A percentile compares a stretch with the other conserved stretches of the same genome.
Conservation (phyloP, 2,113 vertebrate species). For the Mus pahari region DNA sequence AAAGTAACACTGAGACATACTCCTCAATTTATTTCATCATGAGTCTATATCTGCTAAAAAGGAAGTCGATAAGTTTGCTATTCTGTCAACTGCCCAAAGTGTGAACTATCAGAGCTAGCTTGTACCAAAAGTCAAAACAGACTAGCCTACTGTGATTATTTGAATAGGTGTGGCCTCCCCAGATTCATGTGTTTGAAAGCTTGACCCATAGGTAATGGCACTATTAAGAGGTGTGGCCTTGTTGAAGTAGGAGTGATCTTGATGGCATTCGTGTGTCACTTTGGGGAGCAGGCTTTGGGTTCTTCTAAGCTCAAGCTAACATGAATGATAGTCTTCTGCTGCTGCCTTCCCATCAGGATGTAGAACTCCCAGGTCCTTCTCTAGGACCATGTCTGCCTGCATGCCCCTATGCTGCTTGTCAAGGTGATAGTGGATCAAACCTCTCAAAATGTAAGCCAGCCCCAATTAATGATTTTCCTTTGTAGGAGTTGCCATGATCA, state of each 20-base stretch:
- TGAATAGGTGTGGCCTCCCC: not conserved
- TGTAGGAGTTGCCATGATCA: not conserved
- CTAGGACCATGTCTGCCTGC: not conserved
- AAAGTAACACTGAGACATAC: not conserved
- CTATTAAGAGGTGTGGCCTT: not conserved
- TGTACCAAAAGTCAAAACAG: not conserved
- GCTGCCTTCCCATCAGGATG: not conserved
- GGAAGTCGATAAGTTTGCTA: not conserved
- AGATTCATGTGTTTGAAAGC: not conserved
- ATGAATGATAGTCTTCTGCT: not conserved
- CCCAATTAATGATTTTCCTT: not conserved
- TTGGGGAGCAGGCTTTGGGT: not conserved
- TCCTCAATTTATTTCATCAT: not conserved
- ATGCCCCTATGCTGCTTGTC: not conserved
- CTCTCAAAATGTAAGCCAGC: not conserved
- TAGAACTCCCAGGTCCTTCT: not conserved
- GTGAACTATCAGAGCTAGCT: not conserved
- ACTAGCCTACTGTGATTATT: not conserved
- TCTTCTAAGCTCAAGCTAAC: not conserved
- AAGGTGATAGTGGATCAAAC: not conserved
- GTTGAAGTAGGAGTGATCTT: not conserved
- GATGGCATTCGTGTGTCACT: not conserved
- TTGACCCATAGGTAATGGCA: not conserved
- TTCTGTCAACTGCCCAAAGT: not conserved
- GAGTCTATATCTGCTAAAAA: not conserved